phyloP scores from a whole-genome alignment of 2,797 vertebrate species.

The Pangasius djambal region DNA sequence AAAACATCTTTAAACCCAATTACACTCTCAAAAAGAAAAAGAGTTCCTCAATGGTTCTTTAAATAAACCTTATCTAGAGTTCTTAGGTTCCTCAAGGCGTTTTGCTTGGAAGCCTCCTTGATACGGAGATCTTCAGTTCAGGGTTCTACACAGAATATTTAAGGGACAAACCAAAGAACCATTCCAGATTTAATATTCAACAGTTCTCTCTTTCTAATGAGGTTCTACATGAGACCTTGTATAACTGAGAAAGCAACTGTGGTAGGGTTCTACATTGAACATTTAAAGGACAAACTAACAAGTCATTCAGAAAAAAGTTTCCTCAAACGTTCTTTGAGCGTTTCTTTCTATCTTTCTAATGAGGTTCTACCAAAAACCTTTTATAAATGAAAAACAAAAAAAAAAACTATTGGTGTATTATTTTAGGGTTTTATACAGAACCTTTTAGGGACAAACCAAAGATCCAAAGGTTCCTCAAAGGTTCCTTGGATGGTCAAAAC shows the following conservation, averaged over 20 bases:
- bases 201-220: not conserved
- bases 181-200: not conserved
- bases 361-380: not conserved
- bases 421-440: not conserved
- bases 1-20: not conserved
- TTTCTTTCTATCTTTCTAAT: not conserved
- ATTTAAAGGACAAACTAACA: not conserved
- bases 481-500: not conserved
- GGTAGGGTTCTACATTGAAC: not conserved
- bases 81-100: not conserved
- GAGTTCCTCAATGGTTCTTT: not conserved
- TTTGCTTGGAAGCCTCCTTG: not conserved
- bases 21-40: not conserved
- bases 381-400: not conserved
- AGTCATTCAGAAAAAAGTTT: not conserved
- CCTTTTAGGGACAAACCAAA: not conserved
- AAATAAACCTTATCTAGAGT: not conserved
- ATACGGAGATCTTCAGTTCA: not conserved
- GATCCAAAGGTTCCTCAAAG: not conserved
- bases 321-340: not conserved
- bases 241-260: not conserved
- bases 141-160: not conserved
- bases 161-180: not conserved
- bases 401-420: not conserved
- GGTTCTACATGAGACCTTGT: not conserved